Percentiles rank a stretch among this genome's conserved stretches.
Evolutionary conservation across 2,797 vertebrate genomes (phyloP).

Genomic region (Intellagama lesueurii): DNA sequence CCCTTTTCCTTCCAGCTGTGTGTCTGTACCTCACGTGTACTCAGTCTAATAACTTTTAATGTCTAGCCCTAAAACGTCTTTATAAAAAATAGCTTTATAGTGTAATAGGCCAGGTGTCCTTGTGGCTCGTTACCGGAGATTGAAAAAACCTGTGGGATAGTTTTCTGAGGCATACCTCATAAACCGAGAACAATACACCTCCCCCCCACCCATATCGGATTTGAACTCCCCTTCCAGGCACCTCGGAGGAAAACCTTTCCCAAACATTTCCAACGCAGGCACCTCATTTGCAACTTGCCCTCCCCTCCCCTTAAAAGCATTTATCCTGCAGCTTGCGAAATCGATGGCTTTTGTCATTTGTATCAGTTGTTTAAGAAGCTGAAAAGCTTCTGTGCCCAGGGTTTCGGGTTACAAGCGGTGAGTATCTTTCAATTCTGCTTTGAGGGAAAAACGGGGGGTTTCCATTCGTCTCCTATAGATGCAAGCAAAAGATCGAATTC

Average conservation of each 20-base stretch:
- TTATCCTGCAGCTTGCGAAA: constrained; percentile 16
- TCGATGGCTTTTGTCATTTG: constrained; percentile 56
- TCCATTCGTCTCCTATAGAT: not conserved
- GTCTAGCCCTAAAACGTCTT: constrained; percentile 82
- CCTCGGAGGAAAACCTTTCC: constrained; percentile 33
- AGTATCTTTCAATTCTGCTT: constrained; percentile 81
- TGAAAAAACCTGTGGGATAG: constrained; percentile 74
- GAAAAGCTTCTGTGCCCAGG: constrained; percentile 64
- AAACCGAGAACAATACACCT: constrained; percentile 43
- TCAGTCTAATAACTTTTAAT: constrained; percentile 84
- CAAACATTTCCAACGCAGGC: not conserved
- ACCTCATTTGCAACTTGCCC: constrained; percentile 8
- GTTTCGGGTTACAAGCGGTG: constrained; percentile 78
- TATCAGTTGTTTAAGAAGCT: constrained; percentile 70
- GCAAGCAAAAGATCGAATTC: not conserved
- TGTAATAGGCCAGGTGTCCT: constrained; percentile 80
- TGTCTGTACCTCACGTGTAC: constrained; percentile 77
- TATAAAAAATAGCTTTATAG: constrained; percentile 82
- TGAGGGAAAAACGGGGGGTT: constrained; percentile 54
- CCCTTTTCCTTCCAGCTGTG: constrained; percentile 72
- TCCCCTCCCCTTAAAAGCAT: not conserved
- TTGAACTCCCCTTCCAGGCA: constrained; percentile 8
- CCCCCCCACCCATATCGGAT: not conserved
- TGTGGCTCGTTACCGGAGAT: constrained; percentile 76
- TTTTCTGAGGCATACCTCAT: constrained; percentile 62